Conservation (phyloP, 2,797 vertebrate genomes). For the Eutrigla gurnardus region DNA sequence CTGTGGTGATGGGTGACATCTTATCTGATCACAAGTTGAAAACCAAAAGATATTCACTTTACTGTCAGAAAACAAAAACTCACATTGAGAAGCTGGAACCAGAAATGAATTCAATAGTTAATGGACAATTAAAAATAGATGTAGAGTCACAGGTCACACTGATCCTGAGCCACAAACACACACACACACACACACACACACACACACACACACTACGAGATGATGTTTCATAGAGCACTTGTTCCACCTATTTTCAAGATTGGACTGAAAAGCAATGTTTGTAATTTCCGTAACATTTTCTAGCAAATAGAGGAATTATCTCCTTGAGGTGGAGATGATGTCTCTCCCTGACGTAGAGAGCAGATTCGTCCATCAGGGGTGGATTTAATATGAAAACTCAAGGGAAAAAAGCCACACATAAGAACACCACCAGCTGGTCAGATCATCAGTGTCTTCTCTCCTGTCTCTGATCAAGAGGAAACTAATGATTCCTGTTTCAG, state of each 20-base stretch:
- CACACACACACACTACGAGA: background rate
- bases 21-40: background rate
- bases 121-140: background rate
- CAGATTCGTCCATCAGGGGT: background rate
- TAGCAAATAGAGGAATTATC: constrained; percentile 1
- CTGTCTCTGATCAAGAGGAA: constrained; percentile 23
- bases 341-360: constrained; percentile 11
- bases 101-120: background rate
- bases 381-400: constrained; percentile 11
- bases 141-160: constrained; percentile 8
- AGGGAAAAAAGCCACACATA: background rate
- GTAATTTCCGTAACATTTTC: constrained; percentile 14
- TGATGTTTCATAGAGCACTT: background rate
- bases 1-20: background rate
- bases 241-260: constrained; percentile 7
- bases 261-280: background rate
- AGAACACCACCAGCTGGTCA: constrained; percentile 20
- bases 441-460: constrained; percentile 2
- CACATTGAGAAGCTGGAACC: background rate
- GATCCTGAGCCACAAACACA: background rate
- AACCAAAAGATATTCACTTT: background rate
- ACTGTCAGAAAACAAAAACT: background rate
- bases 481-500: background rate
- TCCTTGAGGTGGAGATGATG: constrained; percentile 4
- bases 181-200: background rate